These are phyloP conservation scores for Hydropsyche tenuis DNA, from an alignment of 1,140 invertebrate species.

Conservation along the genomic window DNA sequence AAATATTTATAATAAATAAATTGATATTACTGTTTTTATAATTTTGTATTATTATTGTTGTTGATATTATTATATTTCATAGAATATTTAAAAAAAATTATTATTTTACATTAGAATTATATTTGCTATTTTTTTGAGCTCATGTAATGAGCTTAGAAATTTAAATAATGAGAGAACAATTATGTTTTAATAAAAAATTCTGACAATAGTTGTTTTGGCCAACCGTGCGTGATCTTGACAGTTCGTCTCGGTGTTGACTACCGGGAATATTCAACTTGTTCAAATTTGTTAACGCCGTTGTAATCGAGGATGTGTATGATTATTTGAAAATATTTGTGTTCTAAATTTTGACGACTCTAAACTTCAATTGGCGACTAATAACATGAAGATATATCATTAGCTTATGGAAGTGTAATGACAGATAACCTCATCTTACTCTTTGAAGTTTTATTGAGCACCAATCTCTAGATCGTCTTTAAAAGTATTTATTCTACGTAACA, in stretches of 20 bases:
- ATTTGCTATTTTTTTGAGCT: too few relatives aligned
- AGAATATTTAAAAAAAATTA: neutral
- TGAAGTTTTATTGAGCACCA: neutral
- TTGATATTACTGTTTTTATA: too few relatives aligned
- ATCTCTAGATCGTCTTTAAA: neutral
- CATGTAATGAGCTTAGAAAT: too few relatives aligned
- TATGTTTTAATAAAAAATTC: too few relatives aligned
- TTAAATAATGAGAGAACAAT: too few relatives aligned
- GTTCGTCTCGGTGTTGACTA: neutral
- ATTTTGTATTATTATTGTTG: too few relatives aligned
- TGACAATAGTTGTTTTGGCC: constrained; percentile 4
- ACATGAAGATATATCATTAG: neutral
- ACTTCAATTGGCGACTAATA: neutral
- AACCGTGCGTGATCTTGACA: neutral
- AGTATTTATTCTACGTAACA: too few relatives aligned
- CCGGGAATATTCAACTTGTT: constrained; percentile 12
- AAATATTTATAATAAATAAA: too few relatives aligned
- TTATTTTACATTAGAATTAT: neutral
- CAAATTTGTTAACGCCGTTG: neutral
- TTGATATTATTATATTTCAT: neutral
- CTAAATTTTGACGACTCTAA: neutral
- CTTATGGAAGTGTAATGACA: constrained; percentile 6
- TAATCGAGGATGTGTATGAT: neutral
- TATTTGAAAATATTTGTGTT: neutral
- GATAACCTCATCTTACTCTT: constrained; percentile 10